Percentiles rank a stretch among this genome's conserved stretches.
Evolutionary conservation across 2,888 invertebrate genomes (phyloP).

Genomic region (Cephus pygmeus): DNA sequence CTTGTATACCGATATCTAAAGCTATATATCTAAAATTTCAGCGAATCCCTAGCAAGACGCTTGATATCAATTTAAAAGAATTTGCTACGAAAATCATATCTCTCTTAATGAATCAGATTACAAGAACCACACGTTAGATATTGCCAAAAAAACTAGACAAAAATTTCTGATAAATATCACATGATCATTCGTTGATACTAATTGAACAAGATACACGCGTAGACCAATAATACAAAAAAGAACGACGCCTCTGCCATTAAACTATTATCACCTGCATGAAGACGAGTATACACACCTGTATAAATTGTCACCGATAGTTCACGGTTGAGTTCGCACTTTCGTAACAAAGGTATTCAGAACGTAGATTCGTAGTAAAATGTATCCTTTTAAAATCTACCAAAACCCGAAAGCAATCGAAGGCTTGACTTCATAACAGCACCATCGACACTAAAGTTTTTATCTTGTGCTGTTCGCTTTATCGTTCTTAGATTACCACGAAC

Average conservation of each 20-base stretch:
- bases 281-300: background rate
- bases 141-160: background rate
- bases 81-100: background rate
- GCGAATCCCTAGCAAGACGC: background rate
- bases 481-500: constrained; percentile 19
- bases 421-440: background rate
- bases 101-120: background rate
- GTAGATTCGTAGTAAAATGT: background rate
- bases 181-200: background rate
- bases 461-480: constrained; percentile 17
- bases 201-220: background rate
- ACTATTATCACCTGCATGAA: background rate
- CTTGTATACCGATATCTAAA: background rate
- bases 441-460: constrained; percentile 17
- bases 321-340: background rate
- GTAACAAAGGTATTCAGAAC: background rate
- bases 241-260: background rate
- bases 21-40: background rate
- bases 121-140: background rate
- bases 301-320: background rate
- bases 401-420: background rate
- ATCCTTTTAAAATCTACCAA: background rate
- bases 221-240: background rate
- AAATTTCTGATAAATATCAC: background rate
- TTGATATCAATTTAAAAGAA: background rate